A percentile compares a stretch with the other conserved stretches of the same genome.
Evolutionary conservation across 2,113 vertebrate species (phyloP).

Genomic region (Ranitomeya variabilis): DNA sequence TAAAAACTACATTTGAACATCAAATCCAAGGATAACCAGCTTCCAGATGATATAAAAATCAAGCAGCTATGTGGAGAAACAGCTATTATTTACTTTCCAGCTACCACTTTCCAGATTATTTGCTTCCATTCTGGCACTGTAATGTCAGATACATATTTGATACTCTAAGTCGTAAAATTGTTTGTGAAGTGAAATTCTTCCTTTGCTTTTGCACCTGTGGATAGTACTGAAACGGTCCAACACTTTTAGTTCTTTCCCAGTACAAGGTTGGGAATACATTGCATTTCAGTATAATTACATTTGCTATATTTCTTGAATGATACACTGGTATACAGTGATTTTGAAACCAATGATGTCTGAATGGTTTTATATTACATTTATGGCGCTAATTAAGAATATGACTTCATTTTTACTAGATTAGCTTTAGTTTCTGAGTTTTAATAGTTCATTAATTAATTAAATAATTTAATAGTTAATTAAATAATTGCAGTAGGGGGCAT

Average conservation of each 20-base stretch:
- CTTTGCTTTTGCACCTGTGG: conserved; percentile 4
- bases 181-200: background rate
- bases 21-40: background rate
- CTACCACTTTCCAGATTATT: background rate
- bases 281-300: background rate
- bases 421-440: too few species aligned
- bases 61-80: background rate
- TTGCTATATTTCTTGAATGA: background rate
- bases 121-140: background rate
- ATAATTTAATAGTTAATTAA: too few species aligned
- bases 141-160: conserved; percentile 1
- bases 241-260: background rate
- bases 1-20: background rate
- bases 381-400: too few species aligned
- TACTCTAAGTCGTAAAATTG: background rate
- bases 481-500: too few species aligned
- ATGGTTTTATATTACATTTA: too few species aligned
- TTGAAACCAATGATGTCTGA: too few species aligned
- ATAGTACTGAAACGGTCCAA: background rate
- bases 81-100: conserved; percentile 6
- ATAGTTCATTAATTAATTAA: too few species aligned
- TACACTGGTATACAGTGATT: background rate
- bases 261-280: background rate
- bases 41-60: conserved; percentile 6
- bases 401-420: too few species aligned